Base-by-base conservation (phyloP, 2,888 invertebrate genomes). In the Nephrotoma guestfalica region DNA sequence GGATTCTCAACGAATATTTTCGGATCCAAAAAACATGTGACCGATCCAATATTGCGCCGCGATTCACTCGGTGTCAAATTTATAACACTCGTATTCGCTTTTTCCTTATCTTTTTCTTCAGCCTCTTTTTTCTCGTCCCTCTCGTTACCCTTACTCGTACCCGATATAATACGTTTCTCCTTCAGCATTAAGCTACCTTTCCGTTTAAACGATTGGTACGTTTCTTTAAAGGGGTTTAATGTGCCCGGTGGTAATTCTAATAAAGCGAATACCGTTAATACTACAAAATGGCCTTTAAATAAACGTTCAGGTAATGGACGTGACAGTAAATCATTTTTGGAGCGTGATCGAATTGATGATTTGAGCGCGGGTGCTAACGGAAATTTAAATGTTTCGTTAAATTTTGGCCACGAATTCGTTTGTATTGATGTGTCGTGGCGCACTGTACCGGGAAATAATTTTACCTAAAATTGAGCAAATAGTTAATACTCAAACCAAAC, bases 311-410 rank as follows among this genome's bases (percentile, higher is more conserved):
- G 90, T 86, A 90, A 43, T 13, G 86, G 86, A 86, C 86, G 86
- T 51, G 42, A 86, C 85, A 6, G 51, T 84, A 86, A 71, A n/a
- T 87, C 87, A 2, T 88, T 88, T 86, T 88, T 89, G 0, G 88
- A 87, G 86, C 88, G 88, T 88, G 86, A 86, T 9, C 51, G 11
- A 13, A 51, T 86, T 45, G 88, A 89, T 88, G 88, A 91, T 92
- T 91, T 91, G 45, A 90, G 90, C 85, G 90, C 90, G 2, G 91
- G 93, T 88, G 93, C 93, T 87, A 96, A 89, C 84, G 93, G 93
- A 90, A 96, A 96, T 88, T 93, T 93, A 89, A 96, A 96, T 88
- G 95, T 95, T 91, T 96, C 95, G 90, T 96, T 96, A 93, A 95
- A 96, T 87, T 94, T 94, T 0, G 96, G 96, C 95, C 96, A 96